Conservation (phyloP, 2,113 vertebrate genomes). For the Chascanopsetta lugubris region DNA sequence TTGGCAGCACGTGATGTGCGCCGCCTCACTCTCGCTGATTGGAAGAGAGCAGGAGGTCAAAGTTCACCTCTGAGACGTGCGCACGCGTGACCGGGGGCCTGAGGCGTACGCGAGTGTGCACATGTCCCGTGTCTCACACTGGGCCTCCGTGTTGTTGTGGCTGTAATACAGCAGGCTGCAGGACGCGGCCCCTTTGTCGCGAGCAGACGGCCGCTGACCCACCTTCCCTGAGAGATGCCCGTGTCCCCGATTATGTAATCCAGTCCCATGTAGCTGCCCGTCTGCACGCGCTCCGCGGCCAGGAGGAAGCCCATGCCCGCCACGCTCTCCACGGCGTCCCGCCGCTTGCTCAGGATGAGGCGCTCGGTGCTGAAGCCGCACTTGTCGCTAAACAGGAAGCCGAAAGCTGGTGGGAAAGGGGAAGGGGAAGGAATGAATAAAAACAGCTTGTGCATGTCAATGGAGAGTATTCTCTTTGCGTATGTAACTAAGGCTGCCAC, state of each 20-base stretch:
- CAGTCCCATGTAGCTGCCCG: constrained; percentile 88
- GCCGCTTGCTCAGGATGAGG: constrained; percentile 84
- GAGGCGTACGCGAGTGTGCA: neutral
- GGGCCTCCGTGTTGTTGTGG: too few species aligned
- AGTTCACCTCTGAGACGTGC: neutral
- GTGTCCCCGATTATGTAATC: constrained; percentile 94
- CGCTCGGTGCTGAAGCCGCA: constrained; percentile 92
- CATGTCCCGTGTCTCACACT: neutral
- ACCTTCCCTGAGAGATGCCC: constrained; percentile 89
- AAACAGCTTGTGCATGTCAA: too few species aligned
- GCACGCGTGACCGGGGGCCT: neutral
- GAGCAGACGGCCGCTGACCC: constrained; percentile 19
- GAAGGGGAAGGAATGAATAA: neutral
- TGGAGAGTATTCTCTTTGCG: neutral
- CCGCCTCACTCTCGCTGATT: neutral
- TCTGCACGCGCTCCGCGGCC: constrained; percentile 89
- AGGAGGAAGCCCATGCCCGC: constrained; percentile 89
- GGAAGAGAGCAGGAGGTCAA: neutral
- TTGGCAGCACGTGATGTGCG: too few species aligned
- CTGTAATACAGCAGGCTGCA: neutral
- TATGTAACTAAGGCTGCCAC: constrained; percentile 33
- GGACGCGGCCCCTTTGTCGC: constrained; percentile 3
- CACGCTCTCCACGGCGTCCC: constrained; percentile 89
- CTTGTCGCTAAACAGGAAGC: constrained; percentile 94
- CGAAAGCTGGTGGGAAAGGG: constrained; percentile 82